These are phyloP conservation scores for Tamias sibiricus DNA, from an alignment of 2,113 vertebrate genomes.

Conservation along the genomic window DNA sequence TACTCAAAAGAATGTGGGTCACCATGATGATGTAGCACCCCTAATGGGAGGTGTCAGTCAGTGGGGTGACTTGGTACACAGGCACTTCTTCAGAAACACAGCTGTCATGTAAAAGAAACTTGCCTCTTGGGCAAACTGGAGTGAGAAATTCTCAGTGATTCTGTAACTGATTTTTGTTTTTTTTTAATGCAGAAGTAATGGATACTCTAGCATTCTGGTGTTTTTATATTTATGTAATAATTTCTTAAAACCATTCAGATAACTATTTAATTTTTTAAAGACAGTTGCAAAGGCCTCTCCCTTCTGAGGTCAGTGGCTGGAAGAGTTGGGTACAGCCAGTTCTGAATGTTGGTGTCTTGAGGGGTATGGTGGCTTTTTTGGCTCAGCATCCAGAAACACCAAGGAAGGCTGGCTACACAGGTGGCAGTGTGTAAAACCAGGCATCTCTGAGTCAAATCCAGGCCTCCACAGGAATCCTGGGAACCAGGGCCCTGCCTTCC, in stretches of 20 bases:
- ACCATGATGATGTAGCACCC: background rate
- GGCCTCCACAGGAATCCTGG: background rate
- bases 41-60: background rate
- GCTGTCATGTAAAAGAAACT: background rate
- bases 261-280: slow-evolving; percentile 82
- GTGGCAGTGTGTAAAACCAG: background rate
- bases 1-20: background rate
- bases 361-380: background rate
- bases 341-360: background rate
- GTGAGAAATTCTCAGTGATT: slow-evolving; percentile 56
- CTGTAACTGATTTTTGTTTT: slow-evolving; percentile 10
- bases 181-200: slow-evolving; percentile 59
- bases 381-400: background rate
- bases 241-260: slow-evolving; percentile 74
- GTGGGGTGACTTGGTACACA: background rate
- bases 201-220: slow-evolving; percentile 69
- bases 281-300: slow-evolving; percentile 39
- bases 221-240: slow-evolving; percentile 85
- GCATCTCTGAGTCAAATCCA: background rate
- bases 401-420: background rate
- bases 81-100: slow-evolving; percentile 10
- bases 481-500: background rate
- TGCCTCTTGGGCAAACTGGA: slow-evolving; percentile 61
- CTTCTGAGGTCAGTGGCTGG: background rate
- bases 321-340: background rate